These are phyloP conservation scores for Sebastes miniatus DNA, from an alignment of 2,797 vertebrate species.

Conservation along the genomic window DNA sequence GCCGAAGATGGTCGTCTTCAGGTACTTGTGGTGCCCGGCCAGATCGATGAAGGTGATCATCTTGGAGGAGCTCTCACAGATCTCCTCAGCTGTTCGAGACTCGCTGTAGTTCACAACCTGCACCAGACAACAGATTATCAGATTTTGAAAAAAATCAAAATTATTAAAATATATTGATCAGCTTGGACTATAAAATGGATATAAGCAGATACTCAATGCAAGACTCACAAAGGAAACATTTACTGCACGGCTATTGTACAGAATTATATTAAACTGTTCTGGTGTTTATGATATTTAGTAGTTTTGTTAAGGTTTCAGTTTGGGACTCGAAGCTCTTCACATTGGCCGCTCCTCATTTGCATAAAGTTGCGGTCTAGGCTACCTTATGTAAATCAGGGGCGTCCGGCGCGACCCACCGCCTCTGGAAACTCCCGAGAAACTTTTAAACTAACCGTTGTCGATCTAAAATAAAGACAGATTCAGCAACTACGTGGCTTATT, in stretches of 20 bases:
- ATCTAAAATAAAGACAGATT: too few relatives aligned
- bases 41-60: conserved; percentile 99
- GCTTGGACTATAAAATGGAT: too few relatives aligned
- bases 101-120: conserved; percentile 98
- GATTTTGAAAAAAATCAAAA: not conserved
- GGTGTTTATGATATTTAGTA: too few relatives aligned
- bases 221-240: not conserved
- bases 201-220: not conserved
- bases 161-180: not conserved
- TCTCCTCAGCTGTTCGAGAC: conserved; percentile 94
- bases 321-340: too few relatives aligned
- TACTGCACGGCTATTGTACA: not conserved
- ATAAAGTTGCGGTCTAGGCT: too few relatives aligned
- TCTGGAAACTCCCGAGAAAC: too few relatives aligned
- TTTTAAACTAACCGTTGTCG: too few relatives aligned
- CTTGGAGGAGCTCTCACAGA: conserved; percentile 97
- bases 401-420: fast-evolving
- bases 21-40: conserved; percentile 96
- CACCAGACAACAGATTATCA: not conserved
- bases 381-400: too few relatives aligned
- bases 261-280: too few relatives aligned
- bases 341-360: too few relatives aligned
- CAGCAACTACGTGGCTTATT: too few relatives aligned
- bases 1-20: conserved; percentile 97
- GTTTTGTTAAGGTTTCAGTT: too few relatives aligned